A percentile compares a stretch with the other conserved stretches of the same genome.
phyloP scores from a whole-genome alignment of 1,140 invertebrate genomes.

The Pemphigus obesinymphae region DNA sequence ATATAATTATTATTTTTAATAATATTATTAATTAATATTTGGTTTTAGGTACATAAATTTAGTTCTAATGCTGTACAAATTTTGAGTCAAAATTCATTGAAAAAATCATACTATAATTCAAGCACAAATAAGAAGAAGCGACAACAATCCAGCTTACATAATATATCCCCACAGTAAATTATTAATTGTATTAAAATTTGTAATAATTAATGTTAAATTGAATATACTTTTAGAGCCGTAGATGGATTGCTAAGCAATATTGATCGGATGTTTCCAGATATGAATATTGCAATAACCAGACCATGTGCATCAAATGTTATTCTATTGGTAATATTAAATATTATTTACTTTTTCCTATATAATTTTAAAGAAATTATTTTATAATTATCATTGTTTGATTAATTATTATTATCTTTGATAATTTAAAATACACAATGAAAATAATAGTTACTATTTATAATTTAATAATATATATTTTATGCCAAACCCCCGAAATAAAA shows the following conservation, averaged over 20 bases:
- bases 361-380: no score
- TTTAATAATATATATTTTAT: no score
- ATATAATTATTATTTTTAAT: no score
- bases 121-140: slow-evolving; percentile 55
- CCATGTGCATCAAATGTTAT: slow-evolving; percentile 76
- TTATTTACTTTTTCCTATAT: no score
- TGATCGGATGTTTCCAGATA: slow-evolving; percentile 67
- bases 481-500: no score
- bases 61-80: slow-evolving; percentile 70
- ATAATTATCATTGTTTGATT: no score
- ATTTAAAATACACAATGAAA: no score
- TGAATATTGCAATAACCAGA: slow-evolving; percentile 68
- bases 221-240: slow-evolving; percentile 59
- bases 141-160: slow-evolving; percentile 74
- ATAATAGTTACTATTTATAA: no score
- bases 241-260: slow-evolving; percentile 69
- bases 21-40: neutral
- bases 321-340: slow-evolving; percentile 60
- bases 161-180: slow-evolving; percentile 70
- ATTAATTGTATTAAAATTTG: neutral
- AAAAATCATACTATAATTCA: slow-evolving; percentile 64
- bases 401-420: no score
- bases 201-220: neutral
- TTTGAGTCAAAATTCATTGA: slow-evolving; percentile 74
- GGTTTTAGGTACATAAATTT: slow-evolving; percentile 56